These are phyloP conservation scores for Heterodera carotae DNA, from an alignment of 1,140 invertebrate genomes.

Conservation along the genomic window DNA sequence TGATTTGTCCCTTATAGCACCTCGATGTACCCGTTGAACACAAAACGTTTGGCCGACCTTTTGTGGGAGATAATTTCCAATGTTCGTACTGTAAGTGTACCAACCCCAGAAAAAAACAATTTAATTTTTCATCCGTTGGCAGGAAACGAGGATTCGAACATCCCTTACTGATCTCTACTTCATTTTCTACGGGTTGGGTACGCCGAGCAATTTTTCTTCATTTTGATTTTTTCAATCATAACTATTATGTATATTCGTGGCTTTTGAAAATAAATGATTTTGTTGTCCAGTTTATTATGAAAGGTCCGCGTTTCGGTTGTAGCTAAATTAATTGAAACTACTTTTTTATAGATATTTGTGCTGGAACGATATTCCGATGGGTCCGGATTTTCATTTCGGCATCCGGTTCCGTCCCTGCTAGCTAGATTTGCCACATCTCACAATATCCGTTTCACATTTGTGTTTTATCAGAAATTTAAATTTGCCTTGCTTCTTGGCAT, in stretches of 20 bases:
- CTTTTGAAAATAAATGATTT: too few species aligned
- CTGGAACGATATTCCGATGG: too few species aligned
- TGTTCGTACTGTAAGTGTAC: conserved; percentile 24
- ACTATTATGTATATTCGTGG: background rate
- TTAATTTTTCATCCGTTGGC: conserved; percentile 9
- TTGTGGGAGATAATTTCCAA: conserved; percentile 31
- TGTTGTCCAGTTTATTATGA: too few species aligned
- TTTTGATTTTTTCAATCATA: conserved; percentile 8
- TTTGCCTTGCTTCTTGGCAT: too few species aligned
- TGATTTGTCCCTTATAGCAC: background rate
- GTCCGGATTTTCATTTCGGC: too few species aligned
- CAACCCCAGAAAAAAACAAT: background rate
- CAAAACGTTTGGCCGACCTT: conserved; percentile 20
- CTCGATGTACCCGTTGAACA: conserved; percentile 37
- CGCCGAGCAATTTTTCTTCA: conserved; percentile 30
- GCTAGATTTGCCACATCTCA: too few species aligned
- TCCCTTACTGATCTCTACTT: conserved; percentile 40
- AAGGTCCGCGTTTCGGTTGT: too few species aligned
- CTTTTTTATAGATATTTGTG: too few species aligned
- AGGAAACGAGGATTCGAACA: conserved; percentile 37
- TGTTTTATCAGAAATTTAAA: too few species aligned
- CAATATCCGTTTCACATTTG: too few species aligned
- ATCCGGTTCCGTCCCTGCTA: too few species aligned
- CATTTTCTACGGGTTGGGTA: conserved; percentile 35
- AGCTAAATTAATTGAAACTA: too few species aligned